Percentiles rank a stretch among this genome's conserved stretches.
These are phyloP conservation scores for Bombus consobrinus DNA, from an alignment of 1,140 invertebrate genomes.

Conservation along the genomic window DNA sequence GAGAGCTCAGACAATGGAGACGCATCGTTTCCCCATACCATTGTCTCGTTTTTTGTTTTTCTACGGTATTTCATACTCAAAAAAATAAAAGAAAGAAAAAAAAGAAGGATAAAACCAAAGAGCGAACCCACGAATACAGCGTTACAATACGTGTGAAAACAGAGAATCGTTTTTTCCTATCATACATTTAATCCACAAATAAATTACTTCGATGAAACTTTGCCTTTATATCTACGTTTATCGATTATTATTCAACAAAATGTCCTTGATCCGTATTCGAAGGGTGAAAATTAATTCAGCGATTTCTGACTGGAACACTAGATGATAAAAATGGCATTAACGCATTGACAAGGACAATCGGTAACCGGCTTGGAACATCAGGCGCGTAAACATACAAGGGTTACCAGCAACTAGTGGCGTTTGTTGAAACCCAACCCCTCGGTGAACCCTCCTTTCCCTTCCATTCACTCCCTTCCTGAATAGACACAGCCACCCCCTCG, in stretches of 20 bases:
- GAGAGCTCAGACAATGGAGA: constrained; percentile 7
- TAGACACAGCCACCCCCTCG: constrained; percentile 48
- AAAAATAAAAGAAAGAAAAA: background rate
- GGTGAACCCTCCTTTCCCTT: constrained; percentile 22
- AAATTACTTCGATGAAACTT: background rate
- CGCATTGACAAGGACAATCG: background rate
- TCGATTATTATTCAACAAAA: background rate
- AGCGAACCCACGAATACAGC: background rate
- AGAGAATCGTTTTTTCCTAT: too few species aligned
- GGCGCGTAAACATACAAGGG: constrained; percentile 57
- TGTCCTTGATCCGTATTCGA: background rate
- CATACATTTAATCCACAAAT: background rate
- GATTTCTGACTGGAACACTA: background rate
- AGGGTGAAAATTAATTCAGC: background rate
- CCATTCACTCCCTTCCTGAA: constrained; percentile 52
- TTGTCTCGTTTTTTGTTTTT: constrained; percentile 4
- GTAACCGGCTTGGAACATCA: constrained; percentile 15
- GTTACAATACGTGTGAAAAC: background rate
- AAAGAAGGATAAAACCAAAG: background rate
- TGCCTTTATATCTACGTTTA: background rate
- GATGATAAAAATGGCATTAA: background rate
- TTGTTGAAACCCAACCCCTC: constrained; percentile 53
- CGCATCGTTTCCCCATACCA: background rate
- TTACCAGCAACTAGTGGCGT: constrained; percentile 75
- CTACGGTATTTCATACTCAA: background rate